A percentile compares a stretch with the other conserved stretches of the same genome.
These are phyloP conservation scores for Nomada fucata DNA, from an alignment of 2,888 invertebrate genomes.

Conservation along the genomic window DNA sequence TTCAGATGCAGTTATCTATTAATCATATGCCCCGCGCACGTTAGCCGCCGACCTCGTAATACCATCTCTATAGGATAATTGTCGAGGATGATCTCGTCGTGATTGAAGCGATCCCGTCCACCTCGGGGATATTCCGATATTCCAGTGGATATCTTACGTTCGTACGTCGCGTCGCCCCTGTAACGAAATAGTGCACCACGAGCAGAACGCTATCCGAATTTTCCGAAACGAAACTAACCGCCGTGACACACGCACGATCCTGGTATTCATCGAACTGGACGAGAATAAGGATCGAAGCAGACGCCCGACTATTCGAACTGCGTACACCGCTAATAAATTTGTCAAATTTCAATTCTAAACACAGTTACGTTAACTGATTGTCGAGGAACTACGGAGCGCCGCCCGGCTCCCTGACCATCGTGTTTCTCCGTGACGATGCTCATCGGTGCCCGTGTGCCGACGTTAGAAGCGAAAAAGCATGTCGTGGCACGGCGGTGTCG, in stretches of 20 bases:
- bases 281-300: too few species aligned
- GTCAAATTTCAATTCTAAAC: too few species aligned
- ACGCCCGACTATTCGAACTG: too few species aligned
- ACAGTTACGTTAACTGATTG: too few species aligned
- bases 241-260: too few species aligned
- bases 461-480: constrained; percentile 43
- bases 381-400: too few species aligned
- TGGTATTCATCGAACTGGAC: too few species aligned
- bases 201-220: too few species aligned
- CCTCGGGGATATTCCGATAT: not conserved
- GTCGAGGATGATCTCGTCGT: not conserved
- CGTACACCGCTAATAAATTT: too few species aligned
- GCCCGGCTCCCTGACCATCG: too few species aligned
- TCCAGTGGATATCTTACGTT: not conserved
- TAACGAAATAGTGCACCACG: not conserved
- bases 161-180: not conserved
- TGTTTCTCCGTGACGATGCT: not conserved
- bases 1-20: constrained; percentile 27
- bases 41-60: constrained; percentile 24
- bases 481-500: constrained; percentile 31
- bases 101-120: not conserved
- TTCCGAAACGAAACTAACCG: too few species aligned
- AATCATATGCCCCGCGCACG: constrained; percentile 15
- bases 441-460: not conserved
- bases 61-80: constrained; percentile 13